Conservation (phyloP, 1,140 invertebrate species). For the Ips typographus region DNA sequence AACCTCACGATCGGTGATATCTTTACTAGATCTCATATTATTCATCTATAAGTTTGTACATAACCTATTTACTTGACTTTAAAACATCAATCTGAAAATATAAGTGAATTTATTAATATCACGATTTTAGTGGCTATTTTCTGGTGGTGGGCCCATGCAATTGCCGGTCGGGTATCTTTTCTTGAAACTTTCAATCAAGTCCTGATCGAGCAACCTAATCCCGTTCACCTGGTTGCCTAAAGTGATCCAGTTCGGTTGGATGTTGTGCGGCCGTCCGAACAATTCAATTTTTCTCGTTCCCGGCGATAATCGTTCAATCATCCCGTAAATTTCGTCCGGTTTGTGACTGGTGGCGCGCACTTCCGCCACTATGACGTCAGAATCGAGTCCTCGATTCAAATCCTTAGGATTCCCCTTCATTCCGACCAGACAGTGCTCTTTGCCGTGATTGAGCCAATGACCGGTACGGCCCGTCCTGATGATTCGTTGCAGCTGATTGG, state of each 20-base stretch:
- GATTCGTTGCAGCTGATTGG: constrained; percentile 95
- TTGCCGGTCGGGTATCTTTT: constrained; percentile 93
- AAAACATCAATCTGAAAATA: constrained; percentile 11
- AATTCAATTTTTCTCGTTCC: constrained; percentile 97
- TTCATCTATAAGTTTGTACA: constrained; percentile 36
- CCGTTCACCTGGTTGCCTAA: constrained; percentile 94
- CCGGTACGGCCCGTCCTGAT: constrained; percentile 75
- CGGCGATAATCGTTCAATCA: constrained; percentile 67
- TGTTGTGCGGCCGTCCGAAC: constrained; percentile 96
- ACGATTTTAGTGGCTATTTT: constrained; percentile 43
- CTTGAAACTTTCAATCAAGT: constrained; percentile 85
- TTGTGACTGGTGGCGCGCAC: constrained; percentile 97
- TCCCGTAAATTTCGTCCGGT: constrained; percentile 92
- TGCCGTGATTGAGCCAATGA: constrained; percentile 98
- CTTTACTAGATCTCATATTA: constrained; percentile 35
- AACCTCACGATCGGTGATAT: constrained; percentile 33
- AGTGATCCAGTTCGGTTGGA: constrained; percentile 98
- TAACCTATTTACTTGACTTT: constrained; percentile 5
- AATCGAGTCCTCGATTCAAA: constrained; percentile 92
- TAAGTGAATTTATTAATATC: constrained; percentile 3
- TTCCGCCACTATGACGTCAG: constrained; percentile 97
- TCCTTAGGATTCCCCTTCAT: constrained; percentile 93
- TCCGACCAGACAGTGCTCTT: constrained; percentile 96
- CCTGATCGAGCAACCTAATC: constrained; percentile 90
- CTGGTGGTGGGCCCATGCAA: constrained; percentile 66